Base-by-base conservation (phyloP, 2,888 invertebrate species). In the Drosophila eohydei region DNA sequence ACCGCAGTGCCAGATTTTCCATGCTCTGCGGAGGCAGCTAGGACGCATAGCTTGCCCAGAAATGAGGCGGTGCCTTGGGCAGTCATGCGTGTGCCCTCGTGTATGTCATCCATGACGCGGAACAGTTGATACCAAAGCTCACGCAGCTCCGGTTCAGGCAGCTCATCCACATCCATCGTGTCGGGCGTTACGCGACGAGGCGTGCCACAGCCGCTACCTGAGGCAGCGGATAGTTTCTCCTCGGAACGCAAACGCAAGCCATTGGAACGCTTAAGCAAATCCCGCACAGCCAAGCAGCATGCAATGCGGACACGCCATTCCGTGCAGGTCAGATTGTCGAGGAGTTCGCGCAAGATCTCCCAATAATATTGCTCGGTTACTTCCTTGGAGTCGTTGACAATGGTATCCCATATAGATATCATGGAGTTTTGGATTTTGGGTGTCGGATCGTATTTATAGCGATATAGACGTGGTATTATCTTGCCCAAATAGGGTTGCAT, bases 61-160 rank as follows among this genome's bases (percentile, higher is more conserved):
- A 95, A 94, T 78, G 94, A 94, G 0, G 96, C 95, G 0, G 97
- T 96, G 62, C 95, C 95, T 7, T 94, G 95, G 5, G 97, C 97
- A 0, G 96, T 95, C 69, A 95, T 93, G 55, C 98, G 93, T 0
- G 97, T 97, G 30, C 96, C 96, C 91, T 97, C 98, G 92, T 98
- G 98, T 81, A 98, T 97, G 92, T 98, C 98, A 91, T 98, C 98
- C 96, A 98, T 96, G 0, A 98, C 98, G 26, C 98, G 94, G 92
- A 98, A 97, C 72, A 98, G 93, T 89, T 96, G 96, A 38, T 94
- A 94, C 97, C 98, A 98, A 0, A 93, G 78, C 55, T 92, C 92
- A 3, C 88, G 88, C 0, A 93, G 73, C 74, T 93, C 93, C 0
- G 93, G 93, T 62, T 93, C 93, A 0, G 92, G 91, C 21, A 92